These are phyloP conservation scores for Oostethus manadensis DNA, from an alignment of 2,113 vertebrate species.

Conservation along the genomic window DNA sequence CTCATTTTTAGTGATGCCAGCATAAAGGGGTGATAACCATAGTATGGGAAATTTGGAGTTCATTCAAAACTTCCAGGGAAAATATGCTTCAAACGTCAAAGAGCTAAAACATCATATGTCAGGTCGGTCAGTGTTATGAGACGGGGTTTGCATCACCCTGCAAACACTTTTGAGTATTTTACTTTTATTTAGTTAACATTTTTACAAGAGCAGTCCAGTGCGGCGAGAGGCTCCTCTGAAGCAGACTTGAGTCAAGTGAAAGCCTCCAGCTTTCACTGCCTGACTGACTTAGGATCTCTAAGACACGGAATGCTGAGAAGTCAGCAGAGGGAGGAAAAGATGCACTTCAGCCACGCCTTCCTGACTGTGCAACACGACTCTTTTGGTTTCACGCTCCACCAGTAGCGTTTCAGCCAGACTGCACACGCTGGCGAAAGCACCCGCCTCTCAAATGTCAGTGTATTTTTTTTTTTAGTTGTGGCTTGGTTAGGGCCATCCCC, in stretches of 20 bases:
- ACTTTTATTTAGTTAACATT: neutral
- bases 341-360: slow-evolving; percentile 3
- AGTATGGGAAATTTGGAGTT: too few species aligned
- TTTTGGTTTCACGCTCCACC: slow-evolving; percentile 8
- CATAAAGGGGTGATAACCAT: too few species aligned
- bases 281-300: slow-evolving; percentile 1
- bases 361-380: neutral
- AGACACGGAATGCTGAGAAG: slow-evolving; percentile 3
- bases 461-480: neutral
- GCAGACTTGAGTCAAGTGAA: slow-evolving; percentile 2
- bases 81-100: too few species aligned
- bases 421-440: neutral
- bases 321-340: slow-evolving; percentile 3
- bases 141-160: too few species aligned
- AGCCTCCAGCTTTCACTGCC: slow-evolving; percentile 2
- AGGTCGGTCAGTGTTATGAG: too few species aligned
- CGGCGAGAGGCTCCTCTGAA: neutral
- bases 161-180: too few species aligned
- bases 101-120: too few species aligned
- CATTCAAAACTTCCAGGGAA: too few species aligned
- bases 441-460: slow-evolving; percentile 2
- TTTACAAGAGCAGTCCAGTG: too few species aligned
- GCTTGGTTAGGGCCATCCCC: too few species aligned
- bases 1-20: too few species aligned
- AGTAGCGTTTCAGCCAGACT: slow-evolving; percentile 7